Evolutionary conservation across 2,888 invertebrate species (phyloP).

Genomic region (Bombyx huttoni): DNA sequence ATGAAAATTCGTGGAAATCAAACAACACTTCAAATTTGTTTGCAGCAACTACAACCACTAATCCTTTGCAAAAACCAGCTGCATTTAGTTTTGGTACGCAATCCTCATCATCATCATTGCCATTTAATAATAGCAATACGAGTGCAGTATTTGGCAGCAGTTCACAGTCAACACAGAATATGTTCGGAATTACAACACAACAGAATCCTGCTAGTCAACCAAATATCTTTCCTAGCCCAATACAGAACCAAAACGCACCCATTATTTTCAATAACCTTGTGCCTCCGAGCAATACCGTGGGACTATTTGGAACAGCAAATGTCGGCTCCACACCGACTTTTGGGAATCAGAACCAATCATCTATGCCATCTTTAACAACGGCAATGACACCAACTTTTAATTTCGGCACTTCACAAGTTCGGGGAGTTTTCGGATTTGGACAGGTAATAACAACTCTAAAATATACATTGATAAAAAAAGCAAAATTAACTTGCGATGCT

Average conservation of each 20-base stretch:
- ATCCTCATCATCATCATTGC: conserved; percentile 21
- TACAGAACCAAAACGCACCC: conserved; percentile 19
- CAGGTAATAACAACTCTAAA: conserved; percentile 27
- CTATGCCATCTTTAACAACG: conserved; percentile 21
- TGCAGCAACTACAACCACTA: conserved; percentile 20
- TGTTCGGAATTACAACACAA: conserved; percentile 33
- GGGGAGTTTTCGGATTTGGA: conserved; percentile 44
- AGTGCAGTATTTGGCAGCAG: conserved; percentile 25
- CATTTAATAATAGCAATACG: conserved; percentile 21
- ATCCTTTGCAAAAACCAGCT: conserved; percentile 25
- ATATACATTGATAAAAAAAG: neutral
- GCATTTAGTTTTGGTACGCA: conserved; percentile 36
- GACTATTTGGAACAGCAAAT: conserved; percentile 31
- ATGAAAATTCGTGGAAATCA: conserved; percentile 38
- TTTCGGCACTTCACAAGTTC: conserved; percentile 31
- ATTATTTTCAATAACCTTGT: conserved; percentile 30
- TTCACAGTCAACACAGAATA: conserved; percentile 20
- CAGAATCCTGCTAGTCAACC: conserved; percentile 22
- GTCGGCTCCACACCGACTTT: conserved; percentile 25
- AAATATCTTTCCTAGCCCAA: conserved; percentile 27
- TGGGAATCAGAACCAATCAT: conserved; percentile 23
- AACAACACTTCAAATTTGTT: conserved; percentile 24
- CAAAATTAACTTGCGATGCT: neutral
- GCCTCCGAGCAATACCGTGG: conserved; percentile 11
- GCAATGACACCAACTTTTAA: conserved; percentile 32